Conservation (phyloP, 2,797 vertebrate species). For the Numenius phaeopus region DNA sequence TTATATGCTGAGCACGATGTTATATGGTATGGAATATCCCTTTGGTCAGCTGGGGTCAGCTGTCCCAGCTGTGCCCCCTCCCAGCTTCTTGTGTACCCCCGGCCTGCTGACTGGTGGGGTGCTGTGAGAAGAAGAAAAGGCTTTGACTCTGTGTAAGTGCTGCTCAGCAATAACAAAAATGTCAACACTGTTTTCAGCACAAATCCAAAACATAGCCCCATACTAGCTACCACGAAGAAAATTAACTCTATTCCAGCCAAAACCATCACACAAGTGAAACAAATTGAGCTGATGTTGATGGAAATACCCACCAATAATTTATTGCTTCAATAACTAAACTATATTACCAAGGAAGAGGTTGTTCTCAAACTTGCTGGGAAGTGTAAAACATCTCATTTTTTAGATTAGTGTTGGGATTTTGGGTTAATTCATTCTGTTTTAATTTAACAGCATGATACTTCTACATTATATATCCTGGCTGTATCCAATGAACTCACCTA, state of each 20-base stretch:
- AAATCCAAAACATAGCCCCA: no score
- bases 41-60: no score
- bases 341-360: not conserved
- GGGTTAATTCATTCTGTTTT: not conserved
- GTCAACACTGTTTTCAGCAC: no score
- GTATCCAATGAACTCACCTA: not conserved
- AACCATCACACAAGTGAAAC: not conserved
- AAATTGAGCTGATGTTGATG: not conserved
- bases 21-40: no score
- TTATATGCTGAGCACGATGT: no score
- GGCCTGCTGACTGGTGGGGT: no score
- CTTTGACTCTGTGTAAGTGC: no score
- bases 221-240: not conserved
- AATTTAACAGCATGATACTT: not conserved
- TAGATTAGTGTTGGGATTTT: not conserved
- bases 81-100: no score
- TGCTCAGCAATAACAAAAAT: no score
- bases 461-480: not conserved
- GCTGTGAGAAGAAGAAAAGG: no score
- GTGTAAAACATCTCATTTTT: not conserved
- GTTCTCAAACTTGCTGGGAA: not conserved
- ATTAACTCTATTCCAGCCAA: not conserved
- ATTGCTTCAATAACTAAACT: not conserved
- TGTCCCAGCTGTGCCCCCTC: no score
- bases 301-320: not conserved